These are phyloP conservation scores for Phenacoccus solenopsis DNA, from an alignment of 1,140 invertebrate species.

Conservation along the genomic window DNA sequence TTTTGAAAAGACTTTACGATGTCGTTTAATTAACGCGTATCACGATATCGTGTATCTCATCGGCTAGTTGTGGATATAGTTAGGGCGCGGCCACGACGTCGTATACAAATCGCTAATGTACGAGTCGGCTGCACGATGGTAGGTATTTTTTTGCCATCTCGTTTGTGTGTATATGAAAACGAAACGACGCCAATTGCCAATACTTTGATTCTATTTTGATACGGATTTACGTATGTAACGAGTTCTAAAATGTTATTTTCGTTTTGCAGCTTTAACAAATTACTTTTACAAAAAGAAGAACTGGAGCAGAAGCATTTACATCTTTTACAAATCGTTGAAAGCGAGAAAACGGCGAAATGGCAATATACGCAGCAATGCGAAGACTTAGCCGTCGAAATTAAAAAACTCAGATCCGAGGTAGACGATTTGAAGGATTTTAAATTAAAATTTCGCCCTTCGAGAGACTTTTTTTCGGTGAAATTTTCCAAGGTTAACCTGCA, in stretches of 20 bases:
- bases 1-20: no score
- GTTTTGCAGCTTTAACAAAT: slow-evolving; percentile 72
- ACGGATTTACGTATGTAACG: neutral
- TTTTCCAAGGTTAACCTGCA: no score
- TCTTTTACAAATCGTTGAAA: slow-evolving; percentile 81
- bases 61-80: no score
- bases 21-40: no score
- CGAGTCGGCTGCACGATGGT: no score
- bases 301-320: slow-evolving; percentile 87
- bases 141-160: no score
- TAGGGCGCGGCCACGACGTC: no score
- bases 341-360: slow-evolving; percentile 84
- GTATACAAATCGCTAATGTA: no score
- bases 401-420: slow-evolving; percentile 80
- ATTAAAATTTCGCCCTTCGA: no score
- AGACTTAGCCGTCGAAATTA: slow-evolving; percentile 74
- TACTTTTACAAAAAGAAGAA: slow-evolving; percentile 80
- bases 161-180: no score
- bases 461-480: neutral
- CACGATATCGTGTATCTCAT: no score
- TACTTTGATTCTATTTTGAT: neutral
- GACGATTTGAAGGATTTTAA: slow-evolving; percentile 17
- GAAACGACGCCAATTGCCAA: neutral
- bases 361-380: slow-evolving; percentile 88
- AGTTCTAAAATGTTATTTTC: neutral